Evolutionary conservation across 2,113 vertebrate species (phyloP).

Genomic region (Neolamprologus devosi): DNA sequence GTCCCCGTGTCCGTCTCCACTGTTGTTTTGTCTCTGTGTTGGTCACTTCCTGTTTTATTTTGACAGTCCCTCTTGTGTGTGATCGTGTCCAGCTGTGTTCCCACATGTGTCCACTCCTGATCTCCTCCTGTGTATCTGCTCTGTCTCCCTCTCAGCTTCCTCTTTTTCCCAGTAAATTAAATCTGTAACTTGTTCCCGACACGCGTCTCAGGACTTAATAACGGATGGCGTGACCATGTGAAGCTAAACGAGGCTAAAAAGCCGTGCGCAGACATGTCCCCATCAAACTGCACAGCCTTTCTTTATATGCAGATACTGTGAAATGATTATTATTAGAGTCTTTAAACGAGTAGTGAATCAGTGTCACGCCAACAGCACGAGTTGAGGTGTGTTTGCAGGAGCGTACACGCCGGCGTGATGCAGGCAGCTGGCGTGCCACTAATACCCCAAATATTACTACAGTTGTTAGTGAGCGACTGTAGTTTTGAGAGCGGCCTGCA

Average conservation of each 20-base stretch:
- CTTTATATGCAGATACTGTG: not conserved
- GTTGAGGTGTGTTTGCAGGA: not conserved
- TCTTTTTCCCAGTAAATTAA: not conserved
- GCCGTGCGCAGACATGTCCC: not conserved
- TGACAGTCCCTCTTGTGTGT: not conserved
- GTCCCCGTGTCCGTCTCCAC: not conserved
- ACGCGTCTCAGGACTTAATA: not conserved
- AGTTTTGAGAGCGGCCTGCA: not conserved
- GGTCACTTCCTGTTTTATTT: not conserved
- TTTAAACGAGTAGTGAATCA: not conserved
- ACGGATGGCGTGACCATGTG: rapidly evolving
- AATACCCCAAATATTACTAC: constrained; percentile 10
- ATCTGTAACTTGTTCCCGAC: not conserved
- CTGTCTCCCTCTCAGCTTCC: not conserved
- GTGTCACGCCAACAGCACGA: not conserved
- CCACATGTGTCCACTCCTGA: not conserved
- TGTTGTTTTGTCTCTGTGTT: not conserved
- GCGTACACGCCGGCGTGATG: not conserved
- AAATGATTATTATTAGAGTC: not conserved
- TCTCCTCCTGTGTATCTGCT: not conserved
- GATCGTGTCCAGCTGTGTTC: not conserved
- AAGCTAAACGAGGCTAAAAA: not conserved
- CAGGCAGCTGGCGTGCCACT: not conserved
- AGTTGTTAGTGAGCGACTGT: not conserved
- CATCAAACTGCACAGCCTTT: not conserved